Percentiles rank a stretch among this genome's conserved stretches.
These are phyloP conservation scores for Nasonia oneida DNA, from an alignment of 2,888 invertebrate genomes.

Conservation along the genomic window DNA sequence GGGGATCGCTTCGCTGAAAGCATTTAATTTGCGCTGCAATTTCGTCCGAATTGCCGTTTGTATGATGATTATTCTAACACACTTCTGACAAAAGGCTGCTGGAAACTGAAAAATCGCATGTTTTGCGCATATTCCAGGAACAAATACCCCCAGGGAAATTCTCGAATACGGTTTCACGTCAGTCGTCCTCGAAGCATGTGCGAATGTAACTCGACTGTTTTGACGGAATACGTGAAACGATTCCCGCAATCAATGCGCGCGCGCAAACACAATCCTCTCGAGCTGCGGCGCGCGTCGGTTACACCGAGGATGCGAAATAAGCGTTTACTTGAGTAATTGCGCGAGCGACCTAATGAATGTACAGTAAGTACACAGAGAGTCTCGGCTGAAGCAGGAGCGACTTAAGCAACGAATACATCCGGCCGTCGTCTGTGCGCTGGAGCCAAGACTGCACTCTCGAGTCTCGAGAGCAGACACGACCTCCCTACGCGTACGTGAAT, in stretches of 20 bases:
- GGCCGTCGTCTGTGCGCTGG: neutral
- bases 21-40: neutral
- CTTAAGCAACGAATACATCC: constrained; percentile 32
- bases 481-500: constrained; percentile 31
- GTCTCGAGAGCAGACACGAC: neutral
- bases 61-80: too few relatives aligned
- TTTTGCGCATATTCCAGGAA: neutral
- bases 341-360: constrained; percentile 56
- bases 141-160: constrained; percentile 4
- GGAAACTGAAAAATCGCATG: neutral
- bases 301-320: constrained; percentile 49
- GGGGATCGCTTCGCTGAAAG: neutral
- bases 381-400: neutral
- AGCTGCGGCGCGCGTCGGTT: neutral
- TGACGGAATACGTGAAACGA: neutral
- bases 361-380: constrained; percentile 40
- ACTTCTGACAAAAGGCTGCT: neutral
- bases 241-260: neutral
- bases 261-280: too few relatives aligned
- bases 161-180: neutral
- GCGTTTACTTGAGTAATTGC: constrained; percentile 57
- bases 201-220: neutral
- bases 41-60: too few relatives aligned
- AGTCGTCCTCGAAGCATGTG: too few relatives aligned
- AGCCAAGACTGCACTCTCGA: neutral